These are phyloP conservation scores for Oenanthe oenanthe DNA, from an alignment of 2,113 vertebrate genomes.

Conservation along the genomic window DNA sequence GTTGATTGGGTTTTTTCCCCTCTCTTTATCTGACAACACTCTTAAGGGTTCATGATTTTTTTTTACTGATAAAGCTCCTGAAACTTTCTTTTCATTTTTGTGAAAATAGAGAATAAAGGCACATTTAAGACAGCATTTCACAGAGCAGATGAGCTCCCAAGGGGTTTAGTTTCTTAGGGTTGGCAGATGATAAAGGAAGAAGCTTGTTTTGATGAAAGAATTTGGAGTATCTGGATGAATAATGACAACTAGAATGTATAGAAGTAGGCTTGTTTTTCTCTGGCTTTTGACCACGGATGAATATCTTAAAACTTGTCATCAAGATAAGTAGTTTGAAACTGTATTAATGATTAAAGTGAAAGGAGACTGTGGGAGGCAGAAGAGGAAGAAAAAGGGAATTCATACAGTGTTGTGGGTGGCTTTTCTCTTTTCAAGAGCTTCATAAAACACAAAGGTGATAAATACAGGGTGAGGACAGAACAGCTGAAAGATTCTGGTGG, in stretches of 20 bases:
- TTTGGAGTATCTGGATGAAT: conserved; percentile 11
- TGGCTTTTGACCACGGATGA: neutral
- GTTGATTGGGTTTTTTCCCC: neutral
- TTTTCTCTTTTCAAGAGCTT: conserved; percentile 3
- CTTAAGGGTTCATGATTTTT: neutral
- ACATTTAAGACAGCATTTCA: neutral
- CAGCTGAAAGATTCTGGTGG: neutral
- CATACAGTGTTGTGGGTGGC: neutral
- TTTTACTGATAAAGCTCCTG: neutral
- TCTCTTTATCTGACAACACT: neutral
- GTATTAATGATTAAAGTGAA: conserved; percentile 45
- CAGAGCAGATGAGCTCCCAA: conserved; percentile 42
- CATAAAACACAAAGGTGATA: conserved; percentile 30
- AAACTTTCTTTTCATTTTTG: neutral
- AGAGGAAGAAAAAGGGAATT: neutral
- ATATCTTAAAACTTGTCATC: conserved; percentile 8
- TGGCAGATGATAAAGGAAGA: conserved; percentile 46
- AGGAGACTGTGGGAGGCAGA: conserved; percentile 12
- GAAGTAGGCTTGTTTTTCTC: neutral
- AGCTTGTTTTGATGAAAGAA: conserved; percentile 47
- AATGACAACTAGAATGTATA: neutral
- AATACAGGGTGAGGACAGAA: neutral
- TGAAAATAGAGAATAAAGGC: neutral
- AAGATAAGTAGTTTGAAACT: conserved; percentile 38
- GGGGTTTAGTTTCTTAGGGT: neutral